Percentiles rank a stretch among this genome's conserved stretches.
Conservation (phyloP, 1,140 invertebrate species). For the Drosophila carrolli region DNA sequence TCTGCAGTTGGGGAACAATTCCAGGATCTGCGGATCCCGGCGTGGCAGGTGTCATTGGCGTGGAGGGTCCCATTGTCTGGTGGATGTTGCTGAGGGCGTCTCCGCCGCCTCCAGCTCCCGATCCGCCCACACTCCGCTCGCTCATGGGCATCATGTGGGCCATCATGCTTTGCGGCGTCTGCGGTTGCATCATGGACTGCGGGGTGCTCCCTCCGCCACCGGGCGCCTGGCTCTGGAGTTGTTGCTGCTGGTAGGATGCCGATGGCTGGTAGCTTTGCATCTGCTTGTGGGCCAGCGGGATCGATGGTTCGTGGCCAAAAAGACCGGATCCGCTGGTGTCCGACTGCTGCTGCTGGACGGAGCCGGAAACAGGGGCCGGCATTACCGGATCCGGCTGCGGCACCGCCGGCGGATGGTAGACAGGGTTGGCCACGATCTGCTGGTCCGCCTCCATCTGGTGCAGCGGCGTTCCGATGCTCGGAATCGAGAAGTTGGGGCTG, state of each 20-base stretch:
- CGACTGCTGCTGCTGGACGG: constrained; percentile 71
- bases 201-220: constrained; percentile 89
- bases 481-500: constrained; percentile 94
- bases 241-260: constrained; percentile 59
- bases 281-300: constrained; percentile 87
- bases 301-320: constrained; percentile 73
- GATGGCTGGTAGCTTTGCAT: constrained; percentile 86
- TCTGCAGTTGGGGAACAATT: constrained; percentile 97
- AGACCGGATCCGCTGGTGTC: constrained; percentile 50
- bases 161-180: constrained; percentile 95
- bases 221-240: constrained; percentile 79
- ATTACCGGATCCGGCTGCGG: constrained; percentile 77
- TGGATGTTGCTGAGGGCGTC: constrained; percentile 85
- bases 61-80: constrained; percentile 89
- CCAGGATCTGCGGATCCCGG: constrained; percentile 97
- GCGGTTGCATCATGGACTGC: constrained; percentile 91
- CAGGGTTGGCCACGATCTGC: constrained; percentile 87
- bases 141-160: constrained; percentile 90
- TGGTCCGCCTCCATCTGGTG: constrained; percentile 97
- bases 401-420: constrained; percentile 90
- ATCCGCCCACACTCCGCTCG: constrained; percentile 84
- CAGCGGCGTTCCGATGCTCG: constrained; percentile 94
- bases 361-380: constrained; percentile 64
- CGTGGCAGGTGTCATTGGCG: constrained; percentile 96
- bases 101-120: constrained; percentile 69